These are phyloP conservation scores for Crotophaga sulcirostris DNA, from an alignment of 2,113 vertebrate genomes.

Conservation along the genomic window DNA sequence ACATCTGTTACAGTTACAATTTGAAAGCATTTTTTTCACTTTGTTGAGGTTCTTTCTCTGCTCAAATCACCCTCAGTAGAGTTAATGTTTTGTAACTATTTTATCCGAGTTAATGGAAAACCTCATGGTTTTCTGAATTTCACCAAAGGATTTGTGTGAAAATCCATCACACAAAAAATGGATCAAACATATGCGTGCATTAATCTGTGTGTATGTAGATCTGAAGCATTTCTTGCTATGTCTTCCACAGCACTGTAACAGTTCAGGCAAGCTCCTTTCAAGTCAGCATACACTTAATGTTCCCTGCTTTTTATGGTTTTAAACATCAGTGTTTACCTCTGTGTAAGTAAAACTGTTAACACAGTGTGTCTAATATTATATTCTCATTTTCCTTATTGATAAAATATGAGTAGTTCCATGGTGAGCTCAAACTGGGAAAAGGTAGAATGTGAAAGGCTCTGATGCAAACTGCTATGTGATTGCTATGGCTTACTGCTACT, in stretches of 20 bases:
- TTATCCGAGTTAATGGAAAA: conserved; percentile 10
- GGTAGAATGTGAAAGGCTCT: not conserved
- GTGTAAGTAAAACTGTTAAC: conserved; percentile 15
- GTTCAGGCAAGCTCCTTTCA: conserved; percentile 13
- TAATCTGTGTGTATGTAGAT: not conserved
- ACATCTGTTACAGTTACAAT: conserved; percentile 65
- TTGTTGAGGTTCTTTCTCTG: conserved; percentile 23
- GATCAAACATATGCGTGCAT: not conserved
- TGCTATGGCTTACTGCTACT: not conserved
- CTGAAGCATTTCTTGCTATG: conserved; percentile 24
- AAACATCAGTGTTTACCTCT: conserved; percentile 33
- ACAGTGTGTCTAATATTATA: not conserved
- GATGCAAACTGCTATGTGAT: not conserved
- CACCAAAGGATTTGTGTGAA: not conserved
- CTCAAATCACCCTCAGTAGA: not conserved
- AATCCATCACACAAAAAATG: not conserved
- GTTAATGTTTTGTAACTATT: conserved; percentile 35
- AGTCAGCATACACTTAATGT: not conserved
- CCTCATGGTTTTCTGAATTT: not conserved
- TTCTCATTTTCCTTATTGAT: not conserved
- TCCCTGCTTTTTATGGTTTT: conserved; percentile 41
- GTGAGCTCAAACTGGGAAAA: not conserved
- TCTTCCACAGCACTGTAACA: not conserved
- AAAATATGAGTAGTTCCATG: not conserved
- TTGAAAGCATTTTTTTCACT: conserved; percentile 39